These are phyloP conservation scores for Branchipolynoe longqiensis DNA, from an alignment of 2,888 invertebrate species.

Conservation along the genomic window DNA sequence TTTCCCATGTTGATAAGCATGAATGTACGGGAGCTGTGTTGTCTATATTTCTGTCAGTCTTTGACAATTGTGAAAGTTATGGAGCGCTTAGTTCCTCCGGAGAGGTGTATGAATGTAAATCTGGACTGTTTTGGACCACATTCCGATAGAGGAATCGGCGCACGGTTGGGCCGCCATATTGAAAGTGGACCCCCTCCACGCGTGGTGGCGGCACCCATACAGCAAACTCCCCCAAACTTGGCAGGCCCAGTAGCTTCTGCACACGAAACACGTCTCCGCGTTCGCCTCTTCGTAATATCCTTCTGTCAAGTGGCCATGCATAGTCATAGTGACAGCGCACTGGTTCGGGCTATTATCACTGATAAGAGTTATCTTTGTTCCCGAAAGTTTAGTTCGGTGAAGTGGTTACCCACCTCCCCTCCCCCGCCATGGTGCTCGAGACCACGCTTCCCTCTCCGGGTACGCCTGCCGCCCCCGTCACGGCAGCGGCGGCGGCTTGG, in stretches of 20 bases:
- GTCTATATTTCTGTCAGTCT: neutral
- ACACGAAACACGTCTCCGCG: neutral
- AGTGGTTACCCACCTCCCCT: neutral
- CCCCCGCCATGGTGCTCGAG: neutral
- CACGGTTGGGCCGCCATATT: slow-evolving; percentile 54
- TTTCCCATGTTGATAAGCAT: slow-evolving; percentile 10
- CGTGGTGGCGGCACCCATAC: neutral
- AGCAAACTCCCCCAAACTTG: neutral
- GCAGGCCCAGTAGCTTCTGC: neutral
- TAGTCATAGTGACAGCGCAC: too few species aligned
- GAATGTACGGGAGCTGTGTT: neutral
- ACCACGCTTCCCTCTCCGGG: neutral
- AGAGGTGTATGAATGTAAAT: neutral
- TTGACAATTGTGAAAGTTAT: neutral
- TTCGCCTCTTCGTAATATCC: too few species aligned
- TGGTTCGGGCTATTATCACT: neutral
- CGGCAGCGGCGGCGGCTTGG: neutral
- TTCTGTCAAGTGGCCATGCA: too few species aligned
- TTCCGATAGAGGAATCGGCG: slow-evolving; percentile 49
- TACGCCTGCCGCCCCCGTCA: neutral
- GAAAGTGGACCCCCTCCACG: slow-evolving; percentile 54
- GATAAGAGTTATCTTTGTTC: slow-evolving; percentile 10
- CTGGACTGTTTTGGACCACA: slow-evolving; percentile 1
- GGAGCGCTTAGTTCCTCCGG: neutral
- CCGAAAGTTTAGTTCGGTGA: slow-evolving; percentile 23